phyloP scores from a whole-genome alignment of 2,113 vertebrate species.

The Labeo catla region DNA sequence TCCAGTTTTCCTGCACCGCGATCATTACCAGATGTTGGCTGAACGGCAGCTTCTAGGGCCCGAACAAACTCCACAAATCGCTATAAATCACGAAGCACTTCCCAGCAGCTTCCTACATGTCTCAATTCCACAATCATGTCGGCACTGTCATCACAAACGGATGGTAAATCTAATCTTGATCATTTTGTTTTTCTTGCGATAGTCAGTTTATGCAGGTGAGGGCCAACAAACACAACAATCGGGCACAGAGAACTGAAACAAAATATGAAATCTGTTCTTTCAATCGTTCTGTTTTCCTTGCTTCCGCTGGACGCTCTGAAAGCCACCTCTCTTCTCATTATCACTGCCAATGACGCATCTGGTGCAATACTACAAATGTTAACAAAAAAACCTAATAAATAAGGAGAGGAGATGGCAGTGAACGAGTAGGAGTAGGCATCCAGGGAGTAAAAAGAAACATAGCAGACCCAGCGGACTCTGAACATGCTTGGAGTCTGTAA shows the following conservation, averaged over 20 bases:
- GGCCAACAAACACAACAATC: conserved; percentile 39
- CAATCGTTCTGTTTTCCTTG: background rate
- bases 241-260: conserved; percentile 14
- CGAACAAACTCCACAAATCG: conserved; percentile 65
- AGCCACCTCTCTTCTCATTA: conserved; percentile 45
- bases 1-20: conserved; percentile 66
- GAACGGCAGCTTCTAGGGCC: conserved; percentile 67
- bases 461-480: conserved; percentile 73
- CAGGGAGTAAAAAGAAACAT: conserved; percentile 67
- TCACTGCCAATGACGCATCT: conserved; percentile 38
- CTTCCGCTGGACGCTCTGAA: conserved; percentile 36
- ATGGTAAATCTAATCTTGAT: conserved; percentile 54
- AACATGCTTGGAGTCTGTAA: conserved; percentile 33
- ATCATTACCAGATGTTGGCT: conserved; percentile 86
- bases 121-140: conserved; percentile 59
- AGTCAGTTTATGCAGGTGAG: conserved; percentile 42
- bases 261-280: conserved; percentile 37
- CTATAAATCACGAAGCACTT: conserved; percentile 76
- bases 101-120: conserved; percentile 57
- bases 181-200: conserved; percentile 21
- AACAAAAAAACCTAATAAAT: conserved; percentile 62
- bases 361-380: conserved; percentile 23
- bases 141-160: conserved; percentile 63
- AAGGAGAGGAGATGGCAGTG: conserved; percentile 64
- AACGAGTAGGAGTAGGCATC: conserved; percentile 66